phyloP scores from a whole-genome alignment of 2,113 vertebrate species.

The Eudyptes chrysolophus region DNA sequence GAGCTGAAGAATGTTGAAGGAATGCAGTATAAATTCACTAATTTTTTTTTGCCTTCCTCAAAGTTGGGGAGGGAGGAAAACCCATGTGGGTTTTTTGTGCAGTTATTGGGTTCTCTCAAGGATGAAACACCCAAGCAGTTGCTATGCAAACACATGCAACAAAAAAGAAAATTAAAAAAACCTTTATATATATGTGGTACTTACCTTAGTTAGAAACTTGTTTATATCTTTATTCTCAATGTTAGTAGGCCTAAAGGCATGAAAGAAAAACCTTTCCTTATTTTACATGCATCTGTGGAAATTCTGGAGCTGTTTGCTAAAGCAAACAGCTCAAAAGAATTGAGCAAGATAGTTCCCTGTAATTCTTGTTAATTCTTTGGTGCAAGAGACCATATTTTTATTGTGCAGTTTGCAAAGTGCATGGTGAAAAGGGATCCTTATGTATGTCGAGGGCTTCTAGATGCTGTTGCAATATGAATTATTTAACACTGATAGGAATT shows the following conservation, averaged over 20 bases:
- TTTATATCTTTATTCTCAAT: background rate
- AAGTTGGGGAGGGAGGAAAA: background rate
- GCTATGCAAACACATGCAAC: accelerated
- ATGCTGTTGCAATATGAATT: background rate
- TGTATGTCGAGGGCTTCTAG: background rate
- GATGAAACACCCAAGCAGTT: background rate
- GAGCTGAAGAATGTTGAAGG: background rate
- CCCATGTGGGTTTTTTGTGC: background rate
- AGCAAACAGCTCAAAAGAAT: background rate
- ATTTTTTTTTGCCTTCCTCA: background rate
- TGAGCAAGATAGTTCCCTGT: background rate
- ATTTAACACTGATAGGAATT: background rate
- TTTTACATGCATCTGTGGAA: background rate
- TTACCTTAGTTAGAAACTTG: background rate
- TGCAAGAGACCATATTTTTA: background rate
- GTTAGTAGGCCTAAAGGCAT: background rate
- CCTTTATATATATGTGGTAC: accelerated
- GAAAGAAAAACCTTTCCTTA: background rate
- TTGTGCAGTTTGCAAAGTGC: background rate
- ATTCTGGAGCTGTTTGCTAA: background rate
- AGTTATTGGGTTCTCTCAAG: background rate
- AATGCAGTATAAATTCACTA: background rate
- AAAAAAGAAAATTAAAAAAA: background rate
- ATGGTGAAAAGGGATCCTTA: background rate
- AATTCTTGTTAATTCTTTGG: background rate